Evolutionary conservation across 2,113 vertebrate genomes (phyloP), one percentile per base, ranked within the genome.

Genomic region (Harpagus bidentatus): DNA sequence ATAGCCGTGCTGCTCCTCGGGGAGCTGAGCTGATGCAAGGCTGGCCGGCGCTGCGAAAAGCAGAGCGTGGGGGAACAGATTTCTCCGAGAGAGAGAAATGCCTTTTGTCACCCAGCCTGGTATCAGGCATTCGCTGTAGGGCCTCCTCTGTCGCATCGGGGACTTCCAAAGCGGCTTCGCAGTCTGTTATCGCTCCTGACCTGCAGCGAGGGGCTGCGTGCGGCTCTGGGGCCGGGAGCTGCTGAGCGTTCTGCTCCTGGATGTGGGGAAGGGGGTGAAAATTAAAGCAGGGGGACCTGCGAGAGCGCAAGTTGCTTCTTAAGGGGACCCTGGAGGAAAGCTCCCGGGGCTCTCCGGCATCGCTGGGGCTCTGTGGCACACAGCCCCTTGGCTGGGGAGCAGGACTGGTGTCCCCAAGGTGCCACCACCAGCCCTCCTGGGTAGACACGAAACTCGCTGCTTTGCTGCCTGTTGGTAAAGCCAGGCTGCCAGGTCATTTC

Each of bases 101-200:
- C 20, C 38, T 84, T 92, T 84, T 95, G 93, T 94, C 93, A 89
- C 69, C 88, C 91, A 71, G 59, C 29, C 36, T 3, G 32, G 42
- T 74, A 21, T 58, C 93, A 88, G 82, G 34, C 16, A 0, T 18
- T 53, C 0, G 53, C 84, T 79, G 0, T 8, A 34, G 92, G 86
- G 50, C 6, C 13, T 48, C 42, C 72, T 52, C 89, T 89, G 72
- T 77, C 47, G 3, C 58, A n/a, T 32, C 2, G 7, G 52, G 83
- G 13, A 0, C 43, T 55, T 53, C n/a, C 4, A 1, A 11, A 55
- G 78, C 1, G 3, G 31, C 61, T 74, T 77, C 0, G 6, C 31
- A 4, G 50, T 26, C 32, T 85, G 40, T 80, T 48, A 11, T 4
- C 0, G 1, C 82, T 73, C 19, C 73, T 65, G 67, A 36, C 25